A percentile compares a stretch with the other conserved stretches of the same genome.
phyloP scores from a whole-genome alignment of 2,888 invertebrate species.

The Meteorus cinctellus region DNA sequence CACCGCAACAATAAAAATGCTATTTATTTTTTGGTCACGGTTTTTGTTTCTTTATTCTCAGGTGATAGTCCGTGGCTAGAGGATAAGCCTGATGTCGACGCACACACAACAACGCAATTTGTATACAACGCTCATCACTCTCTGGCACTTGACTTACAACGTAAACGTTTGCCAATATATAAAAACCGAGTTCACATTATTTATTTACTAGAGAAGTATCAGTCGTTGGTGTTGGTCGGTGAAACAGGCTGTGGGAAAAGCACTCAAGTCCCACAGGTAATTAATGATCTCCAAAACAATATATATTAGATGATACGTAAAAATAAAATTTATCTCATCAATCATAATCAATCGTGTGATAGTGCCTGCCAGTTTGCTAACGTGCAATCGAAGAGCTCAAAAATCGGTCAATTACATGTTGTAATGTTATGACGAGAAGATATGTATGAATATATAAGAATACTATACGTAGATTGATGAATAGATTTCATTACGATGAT shows the following conservation, averaged over 20 bases:
- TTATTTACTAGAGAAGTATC: constrained; percentile 91
- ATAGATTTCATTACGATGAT: background rate
- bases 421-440: background rate
- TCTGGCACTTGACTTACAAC: constrained; percentile 87
- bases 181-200: constrained; percentile 90
- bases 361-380: no score
- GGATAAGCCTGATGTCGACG: constrained; percentile 77
- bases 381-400: background rate
- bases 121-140: constrained; percentile 90
- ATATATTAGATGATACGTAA: background rate
- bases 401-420: background rate
- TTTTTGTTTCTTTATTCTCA: constrained; percentile 46
- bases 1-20: background rate
- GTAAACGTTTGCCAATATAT: constrained; percentile 90
- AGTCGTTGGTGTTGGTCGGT: constrained; percentile 90
- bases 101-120: constrained; percentile 78
- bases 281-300: constrained; percentile 53
- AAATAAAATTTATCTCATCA: constrained; percentile 7
- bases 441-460: background rate
- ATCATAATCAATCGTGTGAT: background rate
- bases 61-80: constrained; percentile 69
- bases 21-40: background rate
- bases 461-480: background rate
- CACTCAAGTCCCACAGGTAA: constrained; percentile 95
- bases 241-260: constrained; percentile 98